Conservation (phyloP, 2,113 vertebrate species). For the Cebidichthys violaceus region DNA sequence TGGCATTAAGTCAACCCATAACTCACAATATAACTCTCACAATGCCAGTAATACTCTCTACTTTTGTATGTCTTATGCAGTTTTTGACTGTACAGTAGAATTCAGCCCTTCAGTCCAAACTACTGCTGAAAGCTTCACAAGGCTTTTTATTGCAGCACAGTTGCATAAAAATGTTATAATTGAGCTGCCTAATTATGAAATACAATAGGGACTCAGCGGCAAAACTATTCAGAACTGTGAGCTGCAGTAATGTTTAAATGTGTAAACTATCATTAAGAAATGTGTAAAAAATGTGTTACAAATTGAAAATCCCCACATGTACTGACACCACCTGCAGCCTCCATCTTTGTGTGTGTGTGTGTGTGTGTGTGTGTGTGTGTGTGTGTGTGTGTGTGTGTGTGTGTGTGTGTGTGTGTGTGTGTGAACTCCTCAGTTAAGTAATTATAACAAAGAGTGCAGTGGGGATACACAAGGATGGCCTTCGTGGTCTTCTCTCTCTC, state of each 20-base stretch:
- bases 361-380: slow-evolving; percentile 41
- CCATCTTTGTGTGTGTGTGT: slow-evolving; percentile 26
- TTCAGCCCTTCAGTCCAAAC: slow-evolving; percentile 36
- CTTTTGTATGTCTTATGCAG: background rate
- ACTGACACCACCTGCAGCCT: slow-evolving; percentile 29
- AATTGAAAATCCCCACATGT: slow-evolving; percentile 16
- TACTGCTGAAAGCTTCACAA: slow-evolving; percentile 58
- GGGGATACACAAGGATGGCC: slow-evolving; percentile 19
- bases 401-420: slow-evolving; percentile 33
- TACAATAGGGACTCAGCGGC: slow-evolving; percentile 17
- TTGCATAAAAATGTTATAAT: slow-evolving; percentile 36
- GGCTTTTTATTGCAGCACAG: slow-evolving; percentile 44
- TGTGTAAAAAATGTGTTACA: slow-evolving; percentile 18
- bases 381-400: slow-evolving; percentile 21
- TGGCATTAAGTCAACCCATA: background rate
- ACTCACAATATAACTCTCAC: background rate
- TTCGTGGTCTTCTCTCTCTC: slow-evolving; percentile 15
- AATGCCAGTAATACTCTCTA: background rate
- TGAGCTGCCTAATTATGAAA: slow-evolving; percentile 48
- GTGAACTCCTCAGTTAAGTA: slow-evolving; percentile 45
- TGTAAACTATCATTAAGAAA: slow-evolving; percentile 44
- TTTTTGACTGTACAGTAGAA: slow-evolving; percentile 14
- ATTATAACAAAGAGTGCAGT: slow-evolving; percentile 43
- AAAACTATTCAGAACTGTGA: slow-evolving; percentile 39
- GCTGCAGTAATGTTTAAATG: slow-evolving; percentile 38